Conservation (phyloP, 1,140 invertebrate species). For the Lasioglossum albipes region DNA sequence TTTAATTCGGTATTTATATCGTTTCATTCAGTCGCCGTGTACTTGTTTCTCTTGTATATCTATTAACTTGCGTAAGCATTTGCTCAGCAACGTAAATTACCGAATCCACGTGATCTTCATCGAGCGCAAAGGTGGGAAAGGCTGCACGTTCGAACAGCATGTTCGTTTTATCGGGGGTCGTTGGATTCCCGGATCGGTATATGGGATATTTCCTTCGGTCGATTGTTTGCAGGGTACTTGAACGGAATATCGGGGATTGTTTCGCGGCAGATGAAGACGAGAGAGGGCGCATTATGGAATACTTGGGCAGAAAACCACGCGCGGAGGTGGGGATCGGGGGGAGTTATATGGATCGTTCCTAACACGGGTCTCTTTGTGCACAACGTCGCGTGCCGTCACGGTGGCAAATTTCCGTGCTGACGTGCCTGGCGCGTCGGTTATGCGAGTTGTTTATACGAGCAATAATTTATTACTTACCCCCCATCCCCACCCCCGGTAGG, state of each 20-base stretch:
- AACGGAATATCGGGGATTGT: slow-evolving; percentile 5
- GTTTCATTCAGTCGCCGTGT: no score
- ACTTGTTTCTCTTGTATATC: no score
- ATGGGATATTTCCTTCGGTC: not conserved
- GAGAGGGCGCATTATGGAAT: slow-evolving; percentile 7
- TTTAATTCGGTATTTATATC: no score
- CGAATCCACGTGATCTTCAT: no score
- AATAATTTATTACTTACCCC: slow-evolving; percentile 58
- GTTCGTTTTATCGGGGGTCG: no score
- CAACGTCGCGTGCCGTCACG: slow-evolving; percentile 50
- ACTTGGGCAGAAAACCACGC: slow-evolving; percentile 15
- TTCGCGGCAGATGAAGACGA: slow-evolving; percentile 17
- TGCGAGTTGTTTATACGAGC: slow-evolving; percentile 56
- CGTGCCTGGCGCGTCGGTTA: slow-evolving; percentile 46
- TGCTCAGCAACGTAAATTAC: no score
- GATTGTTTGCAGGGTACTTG: not conserved
- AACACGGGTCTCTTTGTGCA: slow-evolving; percentile 20
- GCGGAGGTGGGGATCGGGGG: no score
- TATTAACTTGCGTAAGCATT: no score
- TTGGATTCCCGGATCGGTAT: no score
- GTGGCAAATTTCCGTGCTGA: slow-evolving; percentile 44
- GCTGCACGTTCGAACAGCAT: no score
- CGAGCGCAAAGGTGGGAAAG: no score
- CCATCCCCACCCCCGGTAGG: not conserved
- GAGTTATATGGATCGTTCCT: slow-evolving; percentile 24